Base-by-base conservation (phyloP, 2,113 vertebrate genomes). In the Perca schrenkii region DNA sequence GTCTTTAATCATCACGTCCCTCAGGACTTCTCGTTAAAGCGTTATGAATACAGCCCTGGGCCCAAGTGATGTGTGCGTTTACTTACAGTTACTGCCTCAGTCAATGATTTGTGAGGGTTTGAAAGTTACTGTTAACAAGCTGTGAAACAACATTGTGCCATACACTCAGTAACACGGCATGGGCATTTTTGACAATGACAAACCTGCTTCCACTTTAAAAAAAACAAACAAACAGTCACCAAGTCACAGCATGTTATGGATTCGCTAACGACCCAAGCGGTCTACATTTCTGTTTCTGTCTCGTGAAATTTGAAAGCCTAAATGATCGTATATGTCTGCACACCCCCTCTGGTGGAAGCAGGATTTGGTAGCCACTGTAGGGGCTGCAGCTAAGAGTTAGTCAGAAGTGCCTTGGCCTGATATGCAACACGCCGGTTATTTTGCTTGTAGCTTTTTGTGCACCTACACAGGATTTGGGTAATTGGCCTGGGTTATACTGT, bases 321-420 rank as follows among this genome's bases (percentile, higher is more conserved):
- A 43, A 67, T 13, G 64, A 66, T 17, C 40, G 5, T 47, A 4
- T 17, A 49, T 66, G n/a, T 49, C 43, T 22, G 16, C 13, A 25
- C 43, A 25, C 4, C 40, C 47, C 47, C 47, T 21, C 65, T 52
- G 65, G 47, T 68, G 58, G 12, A 5, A 47, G 70, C 61, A 46
- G 85, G 74, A 80, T 89, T 88, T 62, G 31, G 47, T 78, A 21
- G 63, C 34, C 40, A 46, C n/a, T 50, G 22, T 34, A 31, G 28
- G 28, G 82, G 57, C 65, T 85, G 22, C 46, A 52, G 82, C 68
- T 56, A 17, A 54, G n/a, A 72, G 47, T 54, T 65, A 90, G 80
- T 83, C 79, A 78, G 90, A 93, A 92, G 93, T 94, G 93, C 94
- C 94, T 94, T 94, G 91, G 92, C 86, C 85, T 75, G 77, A 90